Conservation (phyloP, 2,888 invertebrate species). For the Latheticus oryzae region DNA sequence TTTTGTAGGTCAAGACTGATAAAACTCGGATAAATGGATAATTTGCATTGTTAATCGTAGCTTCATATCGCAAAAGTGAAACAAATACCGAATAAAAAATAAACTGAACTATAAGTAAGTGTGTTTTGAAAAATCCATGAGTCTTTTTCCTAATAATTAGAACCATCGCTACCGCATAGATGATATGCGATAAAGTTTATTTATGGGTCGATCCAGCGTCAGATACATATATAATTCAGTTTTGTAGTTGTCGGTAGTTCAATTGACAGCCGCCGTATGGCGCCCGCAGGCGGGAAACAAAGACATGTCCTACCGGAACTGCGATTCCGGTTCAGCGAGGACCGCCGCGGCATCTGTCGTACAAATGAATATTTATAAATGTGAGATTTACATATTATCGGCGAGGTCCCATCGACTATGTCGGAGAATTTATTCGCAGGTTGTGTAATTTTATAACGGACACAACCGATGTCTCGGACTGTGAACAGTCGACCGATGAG, state of each 20-base stretch:
- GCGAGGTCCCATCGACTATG: slow-evolving; percentile 54
- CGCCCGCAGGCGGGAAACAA: slow-evolving; percentile 58
- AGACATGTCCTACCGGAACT: slow-evolving; percentile 64
- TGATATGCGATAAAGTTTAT: slow-evolving; percentile 55
- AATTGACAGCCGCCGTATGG: slow-evolving; percentile 60
- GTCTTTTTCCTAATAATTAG: too few relatives aligned
- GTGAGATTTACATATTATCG: slow-evolving; percentile 62
- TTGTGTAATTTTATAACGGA: slow-evolving; percentile 53
- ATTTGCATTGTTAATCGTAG: slow-evolving; percentile 27
- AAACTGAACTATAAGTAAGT: too few relatives aligned
- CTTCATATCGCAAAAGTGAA: too few relatives aligned
- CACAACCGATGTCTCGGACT: slow-evolving; percentile 31
- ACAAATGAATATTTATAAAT: slow-evolving; percentile 61
- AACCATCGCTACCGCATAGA: slow-evolving; percentile 53
- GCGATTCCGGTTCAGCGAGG: slow-evolving; percentile 63
- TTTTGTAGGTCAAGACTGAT: slow-evolving; percentile 18
- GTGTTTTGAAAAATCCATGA: too few relatives aligned
- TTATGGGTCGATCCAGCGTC: slow-evolving; percentile 53
- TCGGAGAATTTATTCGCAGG: slow-evolving; percentile 54
- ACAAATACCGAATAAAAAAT: slow-evolving; percentile 10
- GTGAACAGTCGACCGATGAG: slow-evolving; percentile 26
- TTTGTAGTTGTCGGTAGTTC: slow-evolving; percentile 45
- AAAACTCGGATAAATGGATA: slow-evolving; percentile 15
- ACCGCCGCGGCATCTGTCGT: slow-evolving; percentile 61
- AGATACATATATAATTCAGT: slow-evolving; percentile 60